Base-by-base conservation (phyloP, 2,113 vertebrate genomes). In the Neotragus pygmaeus region DNA sequence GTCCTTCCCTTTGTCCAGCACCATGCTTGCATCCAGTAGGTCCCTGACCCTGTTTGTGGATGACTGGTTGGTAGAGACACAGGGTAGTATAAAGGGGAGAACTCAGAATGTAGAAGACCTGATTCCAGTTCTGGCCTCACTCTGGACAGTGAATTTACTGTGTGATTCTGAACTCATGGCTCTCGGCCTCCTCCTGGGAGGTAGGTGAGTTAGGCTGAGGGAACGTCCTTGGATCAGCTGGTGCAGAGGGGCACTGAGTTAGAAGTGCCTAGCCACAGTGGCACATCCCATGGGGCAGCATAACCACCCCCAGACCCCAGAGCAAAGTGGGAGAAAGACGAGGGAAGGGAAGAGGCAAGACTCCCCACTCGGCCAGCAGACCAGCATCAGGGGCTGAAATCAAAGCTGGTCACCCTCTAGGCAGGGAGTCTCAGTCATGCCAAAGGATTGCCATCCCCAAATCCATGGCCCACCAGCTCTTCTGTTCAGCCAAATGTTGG, bases 261-360 rank as follows among this genome's bases (percentile, higher is more conserved):
- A 39, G 21, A 23, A 45, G n/a, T 4, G 25, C 14, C 62, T 43
- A 55, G 55, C 6, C n/a, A 30, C 51, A 19, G 75, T 16, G 23
- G 28, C 2, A 0, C 0, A 1, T 28, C 25, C 39, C 25, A 14
- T 3, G 17, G 21, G 70, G 17, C 12, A 7, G 1, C 3, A 5
- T 1, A 13, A 77, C 28, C n/a, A 28, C 33, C 53, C 23, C 25
- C 27, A 91, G 39, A 9, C 30, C 25, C 57, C 21, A 30, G 45
- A 66, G 39, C n/a, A 39, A 62, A 73, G 51, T 6, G 12, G 66
- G 70, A 25, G 33, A 9, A 30, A 73, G 12, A 10, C 1, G 4
- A 28, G 4, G 16, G 33, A 66, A 51, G 9, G 19, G 14, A 64
- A 87, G 39, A 88, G n/a, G 33, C 33, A 36, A 3, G 9, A 28